A percentile compares a stretch with the other conserved stretches of the same genome.
phyloP scores from a whole-genome alignment of 92 coral and sea anemone species.

The Galaxea fascicularis region DNA sequence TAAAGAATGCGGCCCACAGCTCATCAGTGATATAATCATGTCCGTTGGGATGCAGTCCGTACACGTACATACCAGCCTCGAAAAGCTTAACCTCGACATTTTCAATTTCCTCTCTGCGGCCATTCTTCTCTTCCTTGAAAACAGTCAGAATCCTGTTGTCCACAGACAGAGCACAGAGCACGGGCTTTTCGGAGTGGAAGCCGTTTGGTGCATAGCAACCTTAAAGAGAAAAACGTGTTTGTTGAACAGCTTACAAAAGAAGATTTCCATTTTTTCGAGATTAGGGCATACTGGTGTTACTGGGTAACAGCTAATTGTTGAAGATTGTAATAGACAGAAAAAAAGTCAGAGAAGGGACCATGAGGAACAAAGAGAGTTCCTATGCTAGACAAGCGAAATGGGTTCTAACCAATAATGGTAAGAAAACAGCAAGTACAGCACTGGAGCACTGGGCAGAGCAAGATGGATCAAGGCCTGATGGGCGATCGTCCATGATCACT shows the following conservation, averaged over 20 bases:
- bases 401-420: too few relatives aligned
- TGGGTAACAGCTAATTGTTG: too few relatives aligned
- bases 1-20: slow-evolving; percentile 80
- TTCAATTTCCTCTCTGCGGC: slow-evolving; percentile 65
- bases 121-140: slow-evolving; percentile 61
- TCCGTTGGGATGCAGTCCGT: slow-evolving; percentile 43
- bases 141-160: slow-evolving; percentile 72
- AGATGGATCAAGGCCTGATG: too few relatives aligned
- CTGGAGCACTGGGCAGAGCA: too few relatives aligned
- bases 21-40: slow-evolving; percentile 73
- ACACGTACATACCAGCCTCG: slow-evolving; percentile 75
- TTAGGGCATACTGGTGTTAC: too few relatives aligned
- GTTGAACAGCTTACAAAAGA: background rate
- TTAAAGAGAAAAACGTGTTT: background rate
- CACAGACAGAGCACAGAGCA: slow-evolving; percentile 64
- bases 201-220: slow-evolving; percentile 83
- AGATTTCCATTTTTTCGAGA: background rate
- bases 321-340: too few relatives aligned
- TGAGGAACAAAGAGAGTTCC: too few relatives aligned
- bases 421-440: too few relatives aligned
- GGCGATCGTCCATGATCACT: too few relatives aligned
- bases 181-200: slow-evolving; percentile 82
- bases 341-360: too few relatives aligned
- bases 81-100: slow-evolving; percentile 76
- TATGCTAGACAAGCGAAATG: too few relatives aligned